Conservation (phyloP, 2,888 invertebrate genomes). For the Protophormia terraenovae region DNA sequence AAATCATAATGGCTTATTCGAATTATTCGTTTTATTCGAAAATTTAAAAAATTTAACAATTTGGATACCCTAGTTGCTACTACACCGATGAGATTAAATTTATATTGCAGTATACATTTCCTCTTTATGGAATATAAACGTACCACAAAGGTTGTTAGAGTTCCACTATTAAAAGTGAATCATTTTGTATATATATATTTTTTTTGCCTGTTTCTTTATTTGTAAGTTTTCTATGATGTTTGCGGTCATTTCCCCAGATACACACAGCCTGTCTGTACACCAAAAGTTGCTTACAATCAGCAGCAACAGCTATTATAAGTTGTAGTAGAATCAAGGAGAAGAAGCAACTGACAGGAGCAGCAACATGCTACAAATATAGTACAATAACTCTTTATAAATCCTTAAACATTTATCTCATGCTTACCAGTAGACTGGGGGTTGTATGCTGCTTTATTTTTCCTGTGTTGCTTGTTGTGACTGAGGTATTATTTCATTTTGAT, state of each 20-base stretch:
- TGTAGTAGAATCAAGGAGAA: background rate
- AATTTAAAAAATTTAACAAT: no score
- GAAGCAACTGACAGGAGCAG: background rate
- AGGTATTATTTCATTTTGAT: slow-evolving; percentile 47
- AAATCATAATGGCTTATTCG: no score
- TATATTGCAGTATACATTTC: no score
- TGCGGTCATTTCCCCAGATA: slow-evolving; percentile 65
- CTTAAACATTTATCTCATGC: slow-evolving; percentile 34
- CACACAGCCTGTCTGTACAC: background rate
- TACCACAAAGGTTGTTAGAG: background rate
- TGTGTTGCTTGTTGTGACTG: slow-evolving; percentile 20
- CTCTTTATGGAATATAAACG: no score
- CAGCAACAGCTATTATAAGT: background rate
- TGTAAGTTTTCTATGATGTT: slow-evolving; percentile 56
- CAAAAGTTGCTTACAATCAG: background rate
- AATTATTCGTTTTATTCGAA: no score
- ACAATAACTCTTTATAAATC: slow-evolving; percentile 26
- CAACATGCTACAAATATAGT: background rate
- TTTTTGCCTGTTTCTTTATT: slow-evolving; percentile 31
- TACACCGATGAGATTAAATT: no score
- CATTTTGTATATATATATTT: slow-evolving; percentile 3
- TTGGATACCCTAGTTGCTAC: no score
- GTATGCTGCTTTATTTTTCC: background rate
- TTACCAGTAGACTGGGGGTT: background rate
- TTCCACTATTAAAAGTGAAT: background rate